phyloP scores from a whole-genome alignment of 2,113 vertebrate genomes.

The Nyctibius bracteatus region DNA sequence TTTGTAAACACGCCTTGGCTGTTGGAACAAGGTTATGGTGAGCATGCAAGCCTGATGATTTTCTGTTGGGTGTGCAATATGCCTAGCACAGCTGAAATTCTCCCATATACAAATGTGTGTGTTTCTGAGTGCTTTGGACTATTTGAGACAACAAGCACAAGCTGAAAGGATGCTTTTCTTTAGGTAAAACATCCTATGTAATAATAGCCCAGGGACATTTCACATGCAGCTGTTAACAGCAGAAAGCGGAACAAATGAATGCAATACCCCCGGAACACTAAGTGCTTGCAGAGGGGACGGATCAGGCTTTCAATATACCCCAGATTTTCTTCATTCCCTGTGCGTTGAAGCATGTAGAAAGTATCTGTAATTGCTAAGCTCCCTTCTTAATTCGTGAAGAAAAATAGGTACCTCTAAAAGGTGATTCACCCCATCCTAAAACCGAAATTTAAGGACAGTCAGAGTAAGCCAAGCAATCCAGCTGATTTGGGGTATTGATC shows the following conservation, averaged over 20 bases:
- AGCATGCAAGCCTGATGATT: rapidly evolving
- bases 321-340: background rate
- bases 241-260: background rate
- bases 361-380: background rate
- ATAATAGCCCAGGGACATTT: background rate
- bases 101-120: background rate
- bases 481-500: background rate
- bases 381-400: background rate
- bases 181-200: background rate
- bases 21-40: background rate
- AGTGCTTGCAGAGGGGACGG: background rate
- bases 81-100: background rate
- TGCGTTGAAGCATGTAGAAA: background rate
- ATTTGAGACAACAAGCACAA: background rate
- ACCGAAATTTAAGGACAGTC: background rate
- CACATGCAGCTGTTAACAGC: background rate
- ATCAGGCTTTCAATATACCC: background rate
- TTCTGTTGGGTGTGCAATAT: background rate
- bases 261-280: background rate
- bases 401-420: background rate
- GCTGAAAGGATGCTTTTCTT: background rate
- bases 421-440: background rate
- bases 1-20: background rate
- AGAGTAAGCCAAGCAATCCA: background rate
- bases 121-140: background rate